Evolutionary conservation across 1,140 invertebrate genomes (phyloP), one percentile per base, ranked within the genome.

Genomic region (Atta texana): DNA sequence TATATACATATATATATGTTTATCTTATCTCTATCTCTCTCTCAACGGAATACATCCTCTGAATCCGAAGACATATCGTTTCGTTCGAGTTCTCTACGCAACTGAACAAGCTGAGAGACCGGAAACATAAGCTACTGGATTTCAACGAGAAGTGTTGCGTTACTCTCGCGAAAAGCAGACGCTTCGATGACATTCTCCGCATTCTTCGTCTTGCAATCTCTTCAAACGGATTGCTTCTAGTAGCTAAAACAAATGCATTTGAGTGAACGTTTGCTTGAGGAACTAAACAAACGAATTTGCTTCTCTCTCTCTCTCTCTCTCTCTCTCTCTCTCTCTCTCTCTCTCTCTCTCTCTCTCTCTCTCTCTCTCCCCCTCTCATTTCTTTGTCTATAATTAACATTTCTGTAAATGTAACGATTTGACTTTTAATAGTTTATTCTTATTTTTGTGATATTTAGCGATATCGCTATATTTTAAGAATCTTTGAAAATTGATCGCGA

Each of bases 131-230:
- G 78, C 88, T 87, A 90, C 78, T 76, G 89, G 75, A 90, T 84
- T 90, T 85, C 80, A 89, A 72, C 74, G 74, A 89, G 88, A 24
- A 87, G 86, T 90, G 76, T 89, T 76, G 74, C 88, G 66, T 90
- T 89, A 84, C 89, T 57, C 55, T 87, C 72, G 31, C 31, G 75
- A 74, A 89, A 53, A 75, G 77, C 61, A 53, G 59, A 90, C 75
- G 64, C 72, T 80, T 84, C 59, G 85, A 74, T 44, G 16, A 77
- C 74, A 64, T 90, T 89, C 81, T 39, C 34, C 24, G 39, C 80
- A 24, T 84, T 84, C 53, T 61, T 74, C 69, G 55, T 74, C 31
- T 69, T 39, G 68, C 61, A 82, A 82, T 82, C 80, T 75, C 55
- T 63, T 63, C 69, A 74, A 84, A 84, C 69, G 55, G 55, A 63